These are phyloP conservation scores for Todiramphus saurophagus DNA, from an alignment of 2,113 vertebrate species.

Conservation along the genomic window DNA sequence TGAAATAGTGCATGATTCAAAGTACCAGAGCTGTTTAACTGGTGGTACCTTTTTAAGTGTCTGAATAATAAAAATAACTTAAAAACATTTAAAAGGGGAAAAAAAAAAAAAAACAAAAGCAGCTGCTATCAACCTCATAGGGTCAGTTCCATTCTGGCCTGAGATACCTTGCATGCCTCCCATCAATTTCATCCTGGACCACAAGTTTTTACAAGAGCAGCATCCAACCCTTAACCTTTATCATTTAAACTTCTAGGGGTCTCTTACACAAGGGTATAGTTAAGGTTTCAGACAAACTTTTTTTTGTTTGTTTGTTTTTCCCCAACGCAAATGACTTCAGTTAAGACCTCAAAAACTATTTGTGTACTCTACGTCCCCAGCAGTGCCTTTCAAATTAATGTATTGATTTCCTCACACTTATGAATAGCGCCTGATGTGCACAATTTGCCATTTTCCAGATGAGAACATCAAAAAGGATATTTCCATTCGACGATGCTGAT, in stretches of 20 bases:
- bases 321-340: not conserved
- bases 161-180: not conserved
- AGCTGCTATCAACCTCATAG: not conserved
- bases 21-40: not conserved
- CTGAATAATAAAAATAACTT: not conserved
- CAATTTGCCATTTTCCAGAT: not conserved
- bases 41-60: not conserved
- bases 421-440: not conserved
- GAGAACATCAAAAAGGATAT: slow-evolving; percentile 86
- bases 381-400: not conserved
- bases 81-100: too few relatives aligned
- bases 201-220: not conserved
- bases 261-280: not conserved
- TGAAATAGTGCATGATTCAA: accelerated
- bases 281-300: not conserved
- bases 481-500: slow-evolving; percentile 99
- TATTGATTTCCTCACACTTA: not conserved
- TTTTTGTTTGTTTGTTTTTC: too few relatives aligned
- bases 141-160: not conserved
- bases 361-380: accelerated
- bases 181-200: not conserved
- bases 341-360: not conserved
- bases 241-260: not conserved
- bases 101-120: not conserved
- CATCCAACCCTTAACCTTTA: not conserved